Conservation (phyloP, 1,140 invertebrate genomes). For the Ceratosolen solmsi region DNA sequence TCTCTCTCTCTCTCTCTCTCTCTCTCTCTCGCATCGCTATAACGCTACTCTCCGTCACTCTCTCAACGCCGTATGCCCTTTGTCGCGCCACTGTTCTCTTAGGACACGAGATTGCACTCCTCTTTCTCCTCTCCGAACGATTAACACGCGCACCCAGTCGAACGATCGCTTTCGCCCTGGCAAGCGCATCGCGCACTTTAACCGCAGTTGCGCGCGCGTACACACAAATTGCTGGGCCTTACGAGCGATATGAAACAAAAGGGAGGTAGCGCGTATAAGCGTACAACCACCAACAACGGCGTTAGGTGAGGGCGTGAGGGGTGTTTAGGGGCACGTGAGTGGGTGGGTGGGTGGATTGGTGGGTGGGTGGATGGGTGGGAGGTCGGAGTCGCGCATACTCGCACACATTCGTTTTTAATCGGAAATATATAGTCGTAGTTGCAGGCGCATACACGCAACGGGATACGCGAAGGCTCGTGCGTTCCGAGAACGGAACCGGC, state of each 20-base stretch:
- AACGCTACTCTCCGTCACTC: conserved; percentile 3
- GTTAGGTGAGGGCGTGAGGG: no score
- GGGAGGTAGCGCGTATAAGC: no score
- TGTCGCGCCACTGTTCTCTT: neutral
- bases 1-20: conserved; percentile 27
- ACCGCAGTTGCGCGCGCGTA: neutral
- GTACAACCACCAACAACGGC: no score
- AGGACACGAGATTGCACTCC: neutral
- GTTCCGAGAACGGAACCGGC: neutral
- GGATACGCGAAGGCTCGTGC: neutral
- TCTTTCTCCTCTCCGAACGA: neutral
- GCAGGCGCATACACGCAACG: no score
- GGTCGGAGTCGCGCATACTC: neutral
- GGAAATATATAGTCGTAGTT: neutral
- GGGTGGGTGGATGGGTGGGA: no score
- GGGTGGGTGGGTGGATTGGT: neutral
- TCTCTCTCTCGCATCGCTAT: no score
- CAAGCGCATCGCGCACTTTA: neutral
- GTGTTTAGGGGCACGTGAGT: neutral
- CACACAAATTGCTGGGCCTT: neutral
- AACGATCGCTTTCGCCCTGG: conserved; percentile 36
- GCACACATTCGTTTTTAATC: no score
- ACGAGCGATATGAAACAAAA: no score
- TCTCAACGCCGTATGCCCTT: neutral
- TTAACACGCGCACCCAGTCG: conserved; percentile 44